Percentiles rank a stretch among this genome's conserved stretches.
phyloP scores from a whole-genome alignment of 1,140 invertebrate species.

The Drosophila kikkawai region DNA sequence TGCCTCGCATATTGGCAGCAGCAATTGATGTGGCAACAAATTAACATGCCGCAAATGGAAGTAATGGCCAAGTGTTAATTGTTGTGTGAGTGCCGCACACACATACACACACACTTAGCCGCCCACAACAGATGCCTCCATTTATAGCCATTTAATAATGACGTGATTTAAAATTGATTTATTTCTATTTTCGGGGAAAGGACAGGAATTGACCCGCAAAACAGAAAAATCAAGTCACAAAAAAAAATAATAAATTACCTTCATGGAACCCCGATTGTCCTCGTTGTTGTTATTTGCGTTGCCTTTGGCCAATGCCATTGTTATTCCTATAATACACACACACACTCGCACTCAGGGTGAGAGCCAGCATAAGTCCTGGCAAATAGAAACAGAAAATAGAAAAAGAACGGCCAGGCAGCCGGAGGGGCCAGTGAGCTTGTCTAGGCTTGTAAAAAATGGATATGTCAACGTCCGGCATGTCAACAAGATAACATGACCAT shows the following conservation, averaged over 20 bases:
- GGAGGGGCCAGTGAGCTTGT: conserved; percentile 22
- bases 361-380: conserved; percentile 55
- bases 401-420: conserved; percentile 34
- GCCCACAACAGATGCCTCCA: conserved; percentile 14
- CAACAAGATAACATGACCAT: conserved; percentile 77
- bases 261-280: conserved; percentile 23
- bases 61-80: conserved; percentile 84
- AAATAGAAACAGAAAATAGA: conserved; percentile 50
- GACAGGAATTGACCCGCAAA: conserved; percentile 46
- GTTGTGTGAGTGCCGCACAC: conserved; percentile 64
- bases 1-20: conserved; percentile 77
- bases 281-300: conserved; percentile 57
- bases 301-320: conserved; percentile 31
- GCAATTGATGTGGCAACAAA: conserved; percentile 83
- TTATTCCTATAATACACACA: conserved; percentile 44
- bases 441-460: conserved; percentile 78
- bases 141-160: conserved; percentile 65
- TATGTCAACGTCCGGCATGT: conserved; percentile 81
- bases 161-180: conserved; percentile 74
- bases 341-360: conserved; percentile 4
- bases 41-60: conserved; percentile 83
- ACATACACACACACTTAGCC: conserved; percentile 13
- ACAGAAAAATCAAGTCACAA: conserved; percentile 47
- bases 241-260: conserved; percentile 75
- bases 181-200: conserved; percentile 36